These are phyloP conservation scores for Druon quercuslanigerum DNA, from an alignment of 1,140 invertebrate species.

Conservation along the genomic window DNA sequence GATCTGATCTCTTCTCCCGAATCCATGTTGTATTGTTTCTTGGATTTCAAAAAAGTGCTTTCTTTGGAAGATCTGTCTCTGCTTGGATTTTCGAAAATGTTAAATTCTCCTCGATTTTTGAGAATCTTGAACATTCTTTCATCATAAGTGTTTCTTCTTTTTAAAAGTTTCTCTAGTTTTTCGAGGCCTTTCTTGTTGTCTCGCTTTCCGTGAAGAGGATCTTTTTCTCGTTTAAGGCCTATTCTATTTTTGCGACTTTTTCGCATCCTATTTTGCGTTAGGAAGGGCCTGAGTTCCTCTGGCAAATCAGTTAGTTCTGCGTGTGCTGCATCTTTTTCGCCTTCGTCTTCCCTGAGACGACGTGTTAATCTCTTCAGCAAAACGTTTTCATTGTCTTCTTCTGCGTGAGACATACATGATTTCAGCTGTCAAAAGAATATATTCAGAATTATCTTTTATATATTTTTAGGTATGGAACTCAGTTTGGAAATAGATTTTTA, in stretches of 20 bases:
- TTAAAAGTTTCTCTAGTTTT: no score
- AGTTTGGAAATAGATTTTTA: conserved; percentile 5
- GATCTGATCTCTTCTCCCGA: conserved; percentile 52
- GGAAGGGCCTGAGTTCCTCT: conserved; percentile 2
- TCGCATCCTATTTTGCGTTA: background rate
- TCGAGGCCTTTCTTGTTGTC: conserved; percentile 34
- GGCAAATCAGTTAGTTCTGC: background rate
- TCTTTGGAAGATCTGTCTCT: conserved; percentile 22
- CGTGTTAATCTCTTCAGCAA: conserved; percentile 42
- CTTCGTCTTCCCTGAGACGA: conserved; percentile 22
- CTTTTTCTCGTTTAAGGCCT: no score
- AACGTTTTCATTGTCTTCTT: conserved; percentile 41
- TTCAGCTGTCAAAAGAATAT: conserved; percentile 50
- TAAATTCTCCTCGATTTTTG: no score
- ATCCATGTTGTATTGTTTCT: conserved; percentile 36
- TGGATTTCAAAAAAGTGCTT: conserved; percentile 34
- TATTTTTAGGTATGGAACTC: background rate
- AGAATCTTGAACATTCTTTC: no score
- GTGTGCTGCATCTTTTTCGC: conserved; percentile 32
- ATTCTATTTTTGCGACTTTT: no score
- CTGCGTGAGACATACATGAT: conserved; percentile 50
- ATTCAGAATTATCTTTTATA: conserved; percentile 33
- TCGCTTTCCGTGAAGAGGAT: background rate
- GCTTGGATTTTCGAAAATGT: no score
- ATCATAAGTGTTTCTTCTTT: no score